Evolutionary conservation across 2,888 invertebrate species (phyloP).

Genomic region (Alloscopus bannaensis): DNA sequence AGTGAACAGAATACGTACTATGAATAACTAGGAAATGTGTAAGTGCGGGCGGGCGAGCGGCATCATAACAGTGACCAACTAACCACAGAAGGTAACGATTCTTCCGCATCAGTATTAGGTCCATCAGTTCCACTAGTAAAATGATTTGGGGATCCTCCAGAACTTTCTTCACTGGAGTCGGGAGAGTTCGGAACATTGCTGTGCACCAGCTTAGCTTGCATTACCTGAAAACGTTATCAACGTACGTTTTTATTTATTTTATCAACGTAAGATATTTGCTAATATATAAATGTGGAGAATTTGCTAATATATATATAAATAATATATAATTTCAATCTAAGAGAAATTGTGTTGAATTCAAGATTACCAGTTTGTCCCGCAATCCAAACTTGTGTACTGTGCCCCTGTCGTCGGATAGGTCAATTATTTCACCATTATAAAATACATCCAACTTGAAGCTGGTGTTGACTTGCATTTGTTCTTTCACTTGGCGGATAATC

Average conservation of each 20-base stretch:
- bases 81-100: slow-evolving; percentile 92
- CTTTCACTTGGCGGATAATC: slow-evolving; percentile 72
- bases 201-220: slow-evolving; percentile 87
- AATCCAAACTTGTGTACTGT: slow-evolving; percentile 90
- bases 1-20: too few species aligned
- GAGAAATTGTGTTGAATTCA: background rate
- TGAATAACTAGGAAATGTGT: too few species aligned
- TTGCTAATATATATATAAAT: background rate
- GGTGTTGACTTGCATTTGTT: slow-evolving; percentile 73
- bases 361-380: slow-evolving; percentile 89
- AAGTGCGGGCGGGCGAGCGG: too few species aligned
- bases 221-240: slow-evolving; percentile 80
- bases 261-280: too few species aligned
- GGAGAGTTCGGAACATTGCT: slow-evolving; percentile 86
- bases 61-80: too few species aligned
- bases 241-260: too few species aligned
- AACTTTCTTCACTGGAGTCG: slow-evolving; percentile 96
- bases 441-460: slow-evolving; percentile 94
- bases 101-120: slow-evolving; percentile 89
- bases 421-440: slow-evolving; percentile 91
- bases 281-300: too few species aligned
- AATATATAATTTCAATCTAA: background rate
- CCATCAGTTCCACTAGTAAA: slow-evolving; percentile 82
- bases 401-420: slow-evolving; percentile 91
- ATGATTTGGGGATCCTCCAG: slow-evolving; percentile 93